Evolutionary conservation across 2,113 vertebrate genomes (phyloP), one percentile per base, ranked within the genome.

Genomic region (Nestor notabilis): DNA sequence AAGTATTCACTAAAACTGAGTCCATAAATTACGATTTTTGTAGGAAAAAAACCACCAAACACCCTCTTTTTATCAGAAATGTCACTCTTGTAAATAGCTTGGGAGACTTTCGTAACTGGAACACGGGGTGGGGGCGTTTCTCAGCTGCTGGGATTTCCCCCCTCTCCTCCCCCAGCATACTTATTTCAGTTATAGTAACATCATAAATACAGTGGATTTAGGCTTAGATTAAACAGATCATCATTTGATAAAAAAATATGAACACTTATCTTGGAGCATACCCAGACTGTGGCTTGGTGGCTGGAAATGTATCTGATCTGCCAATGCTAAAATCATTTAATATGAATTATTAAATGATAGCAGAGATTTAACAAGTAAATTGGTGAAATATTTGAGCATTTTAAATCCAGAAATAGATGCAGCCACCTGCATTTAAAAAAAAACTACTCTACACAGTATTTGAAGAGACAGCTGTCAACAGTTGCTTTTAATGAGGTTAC

Each of bases 401-500:
- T 93, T 52, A 74, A 96, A 76, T 95, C 94, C 96, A 97, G 94
- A 95, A 96, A 78, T 63, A 89, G 83, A 95, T 94, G 78, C 15
- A 61, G 87, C 80, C 72, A 91, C 87, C 80, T 93, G 72, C 84
- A 84, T 77, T 80, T 49, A 1, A 93, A 94, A 83, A 95, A 89
- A 13, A 50, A 93, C 77, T n/a, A n/a, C 56, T 58, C 13, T 33
- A 58, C 21, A 24, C 93, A 95, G 80, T 97, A 96, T 95, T 79
- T 90, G 83, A 96, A 97, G 96, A 97, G 93, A 97, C 96, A 96
- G 92, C 93, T 96, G 95, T 95, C 94, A 96, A 96, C 97, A 97
- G 96, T 98, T 98, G 97, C 97, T 98, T 98, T 97, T 97, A 71
- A 97, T 97, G 95, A 97, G 75, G 94, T 98, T 97, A 95, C 95